Evolutionary conservation across 2,888 invertebrate genomes (phyloP).

Genomic region (Pherbina coryleti): DNA sequence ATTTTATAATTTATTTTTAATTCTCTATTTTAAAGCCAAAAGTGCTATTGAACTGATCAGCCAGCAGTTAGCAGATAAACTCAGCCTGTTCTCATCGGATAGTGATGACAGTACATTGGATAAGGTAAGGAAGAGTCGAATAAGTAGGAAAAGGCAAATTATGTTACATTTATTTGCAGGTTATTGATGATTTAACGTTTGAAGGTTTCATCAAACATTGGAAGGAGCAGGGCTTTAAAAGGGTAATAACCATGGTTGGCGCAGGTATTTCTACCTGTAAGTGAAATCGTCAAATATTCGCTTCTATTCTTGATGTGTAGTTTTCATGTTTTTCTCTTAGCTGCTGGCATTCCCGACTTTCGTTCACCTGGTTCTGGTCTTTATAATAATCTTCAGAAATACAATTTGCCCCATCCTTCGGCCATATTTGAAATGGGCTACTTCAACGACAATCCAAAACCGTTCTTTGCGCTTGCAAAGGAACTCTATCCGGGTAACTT

Average conservation of each 20-base stretch:
- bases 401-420: constrained; percentile 90
- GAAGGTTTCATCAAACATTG: constrained; percentile 86
- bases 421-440: constrained; percentile 93
- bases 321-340: constrained; percentile 47
- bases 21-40: constrained; percentile 47
- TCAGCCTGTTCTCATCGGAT: constrained; percentile 70
- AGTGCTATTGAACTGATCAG: constrained; percentile 76
- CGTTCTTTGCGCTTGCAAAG: constrained; percentile 92
- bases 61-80: constrained; percentile 76
- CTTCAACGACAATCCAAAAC: constrained; percentile 89
- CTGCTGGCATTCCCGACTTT: constrained; percentile 92
- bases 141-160: neutral
- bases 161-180: constrained; percentile 62
- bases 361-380: constrained; percentile 92
- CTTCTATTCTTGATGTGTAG: neutral
- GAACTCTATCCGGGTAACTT: constrained; percentile 89
- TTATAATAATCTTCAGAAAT: constrained; percentile 91
- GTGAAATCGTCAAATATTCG: constrained; percentile 57
- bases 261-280: constrained; percentile 97
- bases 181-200: constrained; percentile 79
- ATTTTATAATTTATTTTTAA: neutral
- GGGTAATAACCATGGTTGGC: constrained; percentile 93
- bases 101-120: constrained; percentile 48
- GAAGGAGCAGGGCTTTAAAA: constrained; percentile 80
- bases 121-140: constrained; percentile 45